Evolutionary conservation across 2,888 invertebrate species (phyloP), one percentile per base, ranked within the genome.

Genomic region (Neoaliturus tenellus): DNA sequence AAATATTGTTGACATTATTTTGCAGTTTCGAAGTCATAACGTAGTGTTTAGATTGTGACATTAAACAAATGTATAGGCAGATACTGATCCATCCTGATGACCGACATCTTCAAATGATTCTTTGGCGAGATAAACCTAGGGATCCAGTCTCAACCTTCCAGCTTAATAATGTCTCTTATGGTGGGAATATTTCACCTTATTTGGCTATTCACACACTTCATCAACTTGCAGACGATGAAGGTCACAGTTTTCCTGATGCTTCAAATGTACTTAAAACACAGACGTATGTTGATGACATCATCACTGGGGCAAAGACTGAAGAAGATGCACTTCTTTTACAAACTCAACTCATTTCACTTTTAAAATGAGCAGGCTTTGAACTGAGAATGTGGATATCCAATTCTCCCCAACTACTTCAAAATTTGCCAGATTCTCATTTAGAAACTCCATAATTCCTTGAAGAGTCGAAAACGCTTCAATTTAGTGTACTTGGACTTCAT

Each of bases 41-140:
- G 8, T 81, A 20, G 81, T 81, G 6, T 81, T 81, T 8, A 69
- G 39, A n/a, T 25, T 81, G 81, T 44, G 81, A 81, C 31, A 67
- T 81, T 17, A 20, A 41, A 28, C 20, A 81, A 20, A 81, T 81
- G 69, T 69, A 71, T 14, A 5, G 35, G 3, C 71, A 69, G 8
- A 71, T 71, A 17, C 2, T 17, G 12, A n/a, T 80, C 17, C 31
- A 80, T 25, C 58, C 51, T 33, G 35, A 80, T 80, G 28, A 80
- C 20, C 55, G 51, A 20, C 5, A 51, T 1, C 20, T 58, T 8
- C 80, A 80, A 33, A 3, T 80, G 1, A 80, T 80, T 31, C 39
- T 58, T 14, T 80, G 58, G 80, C 33, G 35, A 25, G 1, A 0
- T 3, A 1, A 80, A 0, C 17, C 51, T 3, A 17, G 0, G 33